These are phyloP conservation scores for Torymus texanus DNA, from an alignment of 2,888 invertebrate species.

Conservation along the genomic window DNA sequence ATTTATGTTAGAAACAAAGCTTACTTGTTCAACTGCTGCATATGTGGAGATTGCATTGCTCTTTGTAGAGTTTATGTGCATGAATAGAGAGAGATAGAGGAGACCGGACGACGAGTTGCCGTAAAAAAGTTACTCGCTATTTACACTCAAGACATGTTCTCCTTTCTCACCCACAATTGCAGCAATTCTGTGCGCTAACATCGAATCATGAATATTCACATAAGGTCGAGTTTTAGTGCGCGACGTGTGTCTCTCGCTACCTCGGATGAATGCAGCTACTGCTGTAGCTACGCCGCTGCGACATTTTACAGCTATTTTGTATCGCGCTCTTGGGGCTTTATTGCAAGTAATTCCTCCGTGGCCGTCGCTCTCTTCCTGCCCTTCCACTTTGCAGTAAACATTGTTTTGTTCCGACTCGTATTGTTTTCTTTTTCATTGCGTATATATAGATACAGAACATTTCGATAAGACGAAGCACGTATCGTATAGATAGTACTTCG, in stretches of 20 bases:
- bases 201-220: slow-evolving; percentile 33
- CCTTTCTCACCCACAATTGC: background rate
- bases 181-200: slow-evolving; percentile 17
- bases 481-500: too few relatives aligned
- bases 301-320: slow-evolving; percentile 6
- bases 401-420: background rate
- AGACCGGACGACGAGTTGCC: too few relatives aligned
- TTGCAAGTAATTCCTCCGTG: background rate
- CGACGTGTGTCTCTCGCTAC: background rate
- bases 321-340: slow-evolving; percentile 3
- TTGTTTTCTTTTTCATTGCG: background rate
- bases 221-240: background rate
- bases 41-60: too few relatives aligned
- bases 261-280: background rate
- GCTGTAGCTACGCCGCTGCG: background rate
- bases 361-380: background rate
- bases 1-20: too few relatives aligned
- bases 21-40: too few relatives aligned
- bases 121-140: too few relatives aligned
- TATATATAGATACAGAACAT: too few relatives aligned
- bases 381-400: slow-evolving; percentile 20
- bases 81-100: too few relatives aligned
- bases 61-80: too few relatives aligned
- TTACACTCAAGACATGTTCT: too few relatives aligned
- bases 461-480: too few relatives aligned